Evolutionary conservation across 1,140 invertebrate species (phyloP).

Genomic region (Muscidifurax raptorellus): DNA sequence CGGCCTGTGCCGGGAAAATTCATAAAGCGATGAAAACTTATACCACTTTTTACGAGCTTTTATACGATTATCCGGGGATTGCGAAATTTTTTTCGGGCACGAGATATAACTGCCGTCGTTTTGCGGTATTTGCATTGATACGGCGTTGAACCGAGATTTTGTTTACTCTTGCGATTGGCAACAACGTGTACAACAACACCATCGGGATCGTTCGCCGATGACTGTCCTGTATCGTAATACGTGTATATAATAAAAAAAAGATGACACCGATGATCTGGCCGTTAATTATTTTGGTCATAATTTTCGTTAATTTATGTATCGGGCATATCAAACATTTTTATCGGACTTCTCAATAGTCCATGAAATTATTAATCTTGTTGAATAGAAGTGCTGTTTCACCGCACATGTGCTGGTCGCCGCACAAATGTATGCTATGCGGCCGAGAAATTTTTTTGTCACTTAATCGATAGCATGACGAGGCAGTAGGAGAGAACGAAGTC

Average conservation of each 20-base stretch:
- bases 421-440: background rate
- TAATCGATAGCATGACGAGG: conserved; percentile 45
- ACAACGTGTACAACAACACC: no score
- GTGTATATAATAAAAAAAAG: background rate
- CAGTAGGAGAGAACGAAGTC: background rate
- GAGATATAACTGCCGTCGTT: background rate
- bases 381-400: conserved; percentile 36
- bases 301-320: background rate
- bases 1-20: background rate
- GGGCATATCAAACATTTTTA: background rate
- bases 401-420: background rate
- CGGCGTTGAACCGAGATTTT: background rate
- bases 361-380: conserved; percentile 38
- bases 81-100: background rate
- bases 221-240: background rate
- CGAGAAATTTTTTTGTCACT: conserved; percentile 41
- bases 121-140: background rate
- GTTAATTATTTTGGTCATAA: background rate
- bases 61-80: background rate
- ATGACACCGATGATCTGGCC: background rate
- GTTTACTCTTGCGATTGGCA: no score
- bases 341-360: background rate
- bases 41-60: background rate
- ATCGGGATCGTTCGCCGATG: background rate
- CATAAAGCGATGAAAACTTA: background rate